These are phyloP conservation scores for Pelochelys cantorii DNA, from an alignment of 2,797 vertebrate genomes.

Conservation along the genomic window DNA sequence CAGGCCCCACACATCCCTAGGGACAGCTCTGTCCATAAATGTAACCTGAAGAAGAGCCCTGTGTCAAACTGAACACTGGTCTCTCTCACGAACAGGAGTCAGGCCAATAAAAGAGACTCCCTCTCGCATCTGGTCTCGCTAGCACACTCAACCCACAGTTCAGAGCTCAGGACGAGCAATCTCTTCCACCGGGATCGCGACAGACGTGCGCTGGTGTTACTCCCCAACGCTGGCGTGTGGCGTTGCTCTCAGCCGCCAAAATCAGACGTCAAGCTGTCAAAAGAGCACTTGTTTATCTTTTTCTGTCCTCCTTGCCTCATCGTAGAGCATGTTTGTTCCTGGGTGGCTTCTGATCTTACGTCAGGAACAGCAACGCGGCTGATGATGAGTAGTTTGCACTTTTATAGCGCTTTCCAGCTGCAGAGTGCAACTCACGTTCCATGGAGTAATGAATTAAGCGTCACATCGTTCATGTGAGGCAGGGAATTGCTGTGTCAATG, in stretches of 20 bases:
- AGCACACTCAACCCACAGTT: neutral
- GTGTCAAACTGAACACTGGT: neutral
- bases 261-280: neutral
- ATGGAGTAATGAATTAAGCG: neutral
- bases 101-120: neutral
- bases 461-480: neutral
- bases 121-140: neutral
- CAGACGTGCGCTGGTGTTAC: neutral
- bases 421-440: neutral
- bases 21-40: neutral
- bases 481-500: no score
- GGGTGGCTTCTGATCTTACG: neutral
- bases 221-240: fast-evolving
- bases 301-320: neutral
- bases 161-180: neutral
- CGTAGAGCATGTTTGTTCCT: fast-evolving
- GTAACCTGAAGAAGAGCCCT: neutral
- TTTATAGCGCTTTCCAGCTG: neutral
- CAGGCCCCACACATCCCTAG: no score
- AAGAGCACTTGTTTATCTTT: fast-evolving
- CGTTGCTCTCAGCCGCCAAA: neutral
- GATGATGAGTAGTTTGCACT: neutral
- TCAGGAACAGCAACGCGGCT: fast-evolving
- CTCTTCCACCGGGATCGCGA: neutral
- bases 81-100: neutral